Base-by-base conservation (phyloP, 2,888 invertebrate genomes). In the Aleiodes leptofemur region DNA sequence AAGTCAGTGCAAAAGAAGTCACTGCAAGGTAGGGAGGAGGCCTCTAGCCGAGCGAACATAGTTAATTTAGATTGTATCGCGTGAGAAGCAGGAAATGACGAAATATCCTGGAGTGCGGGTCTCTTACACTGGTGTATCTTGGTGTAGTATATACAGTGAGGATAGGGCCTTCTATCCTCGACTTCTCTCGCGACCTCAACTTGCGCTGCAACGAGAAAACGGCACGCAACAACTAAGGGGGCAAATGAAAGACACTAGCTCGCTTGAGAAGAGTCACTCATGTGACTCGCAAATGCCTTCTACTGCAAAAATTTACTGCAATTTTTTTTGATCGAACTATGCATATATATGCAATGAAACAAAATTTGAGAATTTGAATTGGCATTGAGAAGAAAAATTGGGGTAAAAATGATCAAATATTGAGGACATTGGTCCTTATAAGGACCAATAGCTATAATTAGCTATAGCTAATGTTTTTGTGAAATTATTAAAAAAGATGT, bases 61-160 rank as follows among this genome's bases (percentile, higher is more conserved):
- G 89, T 89, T 89, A 89, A 89, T 89, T 89, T 89, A 89, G 89
- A 89, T 89, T 89, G 89, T 89, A 89, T 89, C 89, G 89, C 89
- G 89, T 89, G 89, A 89, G 89, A 89, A 89, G 88, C 89, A 89
- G 89, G 89, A 89, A 89, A 89, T 89, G 89, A 89, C 89, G 89
- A 89, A 89, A 89, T 89, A 89, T 89, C 89, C 89, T 89, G 89
- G 75, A 88, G 88, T 87, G 86, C 88, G 84, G 87, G 88, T 23
- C 87, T 23, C 87, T 89, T 89, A 87, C 86, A 86, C 86, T 83
- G 81, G 81, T 43, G 83, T 84, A 82, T 83, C 56, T 29, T 48
- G 43, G 48, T 57, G 1, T 1, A 2, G 70, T 56, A 56, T 53
- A 38, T 70, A 51, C 51, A 23, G 50, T 23, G 29, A 51, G 51